Evolutionary conservation across 1,140 invertebrate genomes (phyloP).

Genomic region (Pseudomyrmex cubaensis): DNA sequence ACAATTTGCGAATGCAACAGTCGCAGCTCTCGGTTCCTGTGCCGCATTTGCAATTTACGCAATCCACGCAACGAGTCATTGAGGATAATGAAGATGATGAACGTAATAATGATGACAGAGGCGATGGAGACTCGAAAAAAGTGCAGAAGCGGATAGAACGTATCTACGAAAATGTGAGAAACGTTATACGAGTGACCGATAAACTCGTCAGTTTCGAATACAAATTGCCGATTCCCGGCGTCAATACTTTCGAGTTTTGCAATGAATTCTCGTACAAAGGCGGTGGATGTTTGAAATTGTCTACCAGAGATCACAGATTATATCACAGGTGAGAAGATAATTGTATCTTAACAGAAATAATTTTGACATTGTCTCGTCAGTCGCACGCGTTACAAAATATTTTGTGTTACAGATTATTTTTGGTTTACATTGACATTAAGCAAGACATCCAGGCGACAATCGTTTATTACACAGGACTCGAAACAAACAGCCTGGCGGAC

Average conservation of each 20-base stretch:
- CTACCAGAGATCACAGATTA: conserved; percentile 69
- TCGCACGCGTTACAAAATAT: background rate
- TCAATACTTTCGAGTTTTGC: conserved; percentile 78
- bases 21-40: conserved; percentile 75
- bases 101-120: background rate
- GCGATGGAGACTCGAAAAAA: background rate
- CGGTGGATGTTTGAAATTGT: conserved; percentile 80
- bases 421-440: conserved; percentile 76
- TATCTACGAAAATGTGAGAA: conserved; percentile 77
- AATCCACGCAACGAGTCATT: background rate
- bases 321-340: conserved; percentile 78
- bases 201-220: conserved; percentile 72
- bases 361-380: background rate
- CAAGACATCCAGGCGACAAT: conserved; percentile 77
- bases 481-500: conserved; percentile 16
- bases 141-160: conserved; percentile 56
- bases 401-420: conserved; percentile 76
- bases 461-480: conserved; percentile 73
- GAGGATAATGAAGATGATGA: background rate
- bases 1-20: conserved; percentile 80
- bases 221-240: conserved; percentile 61
- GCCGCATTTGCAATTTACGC: conserved; percentile 75
- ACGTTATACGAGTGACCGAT: conserved; percentile 75
- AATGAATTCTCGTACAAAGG: conserved; percentile 79
- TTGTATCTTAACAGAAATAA: background rate